phyloP scores from a whole-genome alignment of 2,113 vertebrate genomes.

The Malurus cyaneus region DNA sequence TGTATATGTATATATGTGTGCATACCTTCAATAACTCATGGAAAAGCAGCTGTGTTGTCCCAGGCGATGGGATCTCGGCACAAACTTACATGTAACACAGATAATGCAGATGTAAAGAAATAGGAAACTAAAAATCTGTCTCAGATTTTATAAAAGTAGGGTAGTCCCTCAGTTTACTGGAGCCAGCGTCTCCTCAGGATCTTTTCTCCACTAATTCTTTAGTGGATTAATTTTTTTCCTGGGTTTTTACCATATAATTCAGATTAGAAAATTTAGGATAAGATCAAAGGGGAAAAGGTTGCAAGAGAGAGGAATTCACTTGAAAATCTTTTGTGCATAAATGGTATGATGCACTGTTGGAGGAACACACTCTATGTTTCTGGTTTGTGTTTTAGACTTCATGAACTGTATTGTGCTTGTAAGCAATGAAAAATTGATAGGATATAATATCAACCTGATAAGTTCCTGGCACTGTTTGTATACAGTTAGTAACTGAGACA shows the following conservation, averaged over 20 bases:
- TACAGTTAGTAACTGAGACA: neutral
- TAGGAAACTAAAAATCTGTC: neutral
- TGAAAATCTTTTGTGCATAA: neutral
- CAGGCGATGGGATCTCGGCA: neutral
- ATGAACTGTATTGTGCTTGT: neutral
- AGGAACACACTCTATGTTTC: neutral
- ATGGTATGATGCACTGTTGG: neutral
- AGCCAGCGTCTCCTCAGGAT: neutral
- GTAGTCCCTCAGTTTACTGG: neutral
- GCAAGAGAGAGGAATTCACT: neutral
- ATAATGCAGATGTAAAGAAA: neutral
- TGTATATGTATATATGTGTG: neutral
- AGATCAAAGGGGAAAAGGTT: neutral
- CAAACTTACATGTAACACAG: neutral
- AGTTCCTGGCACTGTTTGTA: neutral
- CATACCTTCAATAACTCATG: neutral
- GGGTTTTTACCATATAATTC: neutral
- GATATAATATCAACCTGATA: neutral
- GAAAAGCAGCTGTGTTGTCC: neutral
- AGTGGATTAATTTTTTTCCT: neutral
- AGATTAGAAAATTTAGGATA: neutral
- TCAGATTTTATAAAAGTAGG: neutral
- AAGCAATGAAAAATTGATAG: neutral
- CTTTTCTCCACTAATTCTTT: neutral
- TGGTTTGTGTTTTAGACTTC: neutral